Conservation (phyloP, 2,888 invertebrate species). For the Orchesella flavescens region DNA sequence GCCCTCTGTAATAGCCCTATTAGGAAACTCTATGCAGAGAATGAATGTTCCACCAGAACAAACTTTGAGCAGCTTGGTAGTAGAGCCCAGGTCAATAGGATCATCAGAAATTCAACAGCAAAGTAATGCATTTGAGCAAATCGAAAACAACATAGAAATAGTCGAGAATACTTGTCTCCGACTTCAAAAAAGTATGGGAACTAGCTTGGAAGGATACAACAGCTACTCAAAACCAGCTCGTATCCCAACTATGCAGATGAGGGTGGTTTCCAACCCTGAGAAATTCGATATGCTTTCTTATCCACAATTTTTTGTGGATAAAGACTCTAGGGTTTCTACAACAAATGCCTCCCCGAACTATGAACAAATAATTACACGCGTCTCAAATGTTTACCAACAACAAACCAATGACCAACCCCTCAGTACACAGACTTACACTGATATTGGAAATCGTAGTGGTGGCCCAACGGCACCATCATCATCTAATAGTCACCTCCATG, state of each 20-base stretch:
- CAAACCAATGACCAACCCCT: neutral
- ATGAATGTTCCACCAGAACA: constrained; percentile 37
- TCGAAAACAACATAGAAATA: neutral
- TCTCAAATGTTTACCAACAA: neutral
- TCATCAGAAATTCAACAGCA: neutral
- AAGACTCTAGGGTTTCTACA: neutral
- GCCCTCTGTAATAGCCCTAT: constrained; percentile 8
- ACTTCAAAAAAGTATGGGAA: neutral
- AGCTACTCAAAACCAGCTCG: neutral
- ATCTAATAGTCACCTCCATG: neutral
- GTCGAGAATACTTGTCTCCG: constrained; percentile 1
- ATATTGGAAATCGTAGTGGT: neutral
- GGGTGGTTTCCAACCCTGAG: neutral
- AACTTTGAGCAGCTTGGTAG: neutral
- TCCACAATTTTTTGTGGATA: neutral
- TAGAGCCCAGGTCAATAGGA: neutral
- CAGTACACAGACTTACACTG: neutral
- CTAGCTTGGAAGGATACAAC: too few relatives aligned
- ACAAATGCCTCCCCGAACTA: neutral
- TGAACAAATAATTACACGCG: constrained; percentile 9
- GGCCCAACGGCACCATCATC: neutral
- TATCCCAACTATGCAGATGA: neutral
- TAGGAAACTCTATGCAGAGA: constrained; percentile 4
- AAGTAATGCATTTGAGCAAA: neutral
- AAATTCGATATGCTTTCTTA: neutral